Conservation (phyloP, 37 sponge, comb jelly and placozoan genomes). For the Diacarnus erythraeanus region DNA sequence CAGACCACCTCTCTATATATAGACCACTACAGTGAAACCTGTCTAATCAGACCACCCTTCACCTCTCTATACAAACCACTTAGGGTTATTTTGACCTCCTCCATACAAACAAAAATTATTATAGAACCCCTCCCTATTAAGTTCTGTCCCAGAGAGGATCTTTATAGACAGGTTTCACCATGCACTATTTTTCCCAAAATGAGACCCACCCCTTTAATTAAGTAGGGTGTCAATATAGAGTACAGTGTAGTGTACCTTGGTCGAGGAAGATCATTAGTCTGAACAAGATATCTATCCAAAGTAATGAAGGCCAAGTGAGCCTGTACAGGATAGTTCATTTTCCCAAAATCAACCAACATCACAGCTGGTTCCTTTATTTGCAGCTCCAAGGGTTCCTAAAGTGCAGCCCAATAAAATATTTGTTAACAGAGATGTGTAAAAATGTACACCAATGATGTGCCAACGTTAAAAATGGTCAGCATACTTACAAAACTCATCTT, state of each 20-base stretch:
- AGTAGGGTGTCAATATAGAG: too few species aligned
- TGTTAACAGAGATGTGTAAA: not conserved
- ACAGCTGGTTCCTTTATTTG: constrained; percentile 67
- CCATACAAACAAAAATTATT: too few species aligned
- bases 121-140: too few species aligned
- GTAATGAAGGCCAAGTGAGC: constrained; percentile 47
- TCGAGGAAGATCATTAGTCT: constrained; percentile 7
- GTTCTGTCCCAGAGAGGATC: not conserved
- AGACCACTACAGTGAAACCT: too few species aligned
- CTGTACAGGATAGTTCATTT: constrained; percentile 58
- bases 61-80: too few species aligned
- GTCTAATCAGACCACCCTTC: too few species aligned
- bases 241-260: constrained; percentile 29
- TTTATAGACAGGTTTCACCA: not conserved
- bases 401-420: not conserved
- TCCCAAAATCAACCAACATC: constrained; percentile 75
- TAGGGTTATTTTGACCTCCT: too few species aligned
- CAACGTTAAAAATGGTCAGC: not conserved
- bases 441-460: not conserved
- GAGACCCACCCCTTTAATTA: too few species aligned
- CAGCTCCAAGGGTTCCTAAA: constrained; percentile 59
- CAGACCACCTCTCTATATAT: too few species aligned
- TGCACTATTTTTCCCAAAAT: not conserved
- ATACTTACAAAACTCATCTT: constrained; percentile 71
- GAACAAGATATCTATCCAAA: constrained; percentile 37